A percentile compares a stretch with the other conserved stretches of the same genome.
Conservation (phyloP, 2,888 invertebrate species). For the Lithosia quadra region DNA sequence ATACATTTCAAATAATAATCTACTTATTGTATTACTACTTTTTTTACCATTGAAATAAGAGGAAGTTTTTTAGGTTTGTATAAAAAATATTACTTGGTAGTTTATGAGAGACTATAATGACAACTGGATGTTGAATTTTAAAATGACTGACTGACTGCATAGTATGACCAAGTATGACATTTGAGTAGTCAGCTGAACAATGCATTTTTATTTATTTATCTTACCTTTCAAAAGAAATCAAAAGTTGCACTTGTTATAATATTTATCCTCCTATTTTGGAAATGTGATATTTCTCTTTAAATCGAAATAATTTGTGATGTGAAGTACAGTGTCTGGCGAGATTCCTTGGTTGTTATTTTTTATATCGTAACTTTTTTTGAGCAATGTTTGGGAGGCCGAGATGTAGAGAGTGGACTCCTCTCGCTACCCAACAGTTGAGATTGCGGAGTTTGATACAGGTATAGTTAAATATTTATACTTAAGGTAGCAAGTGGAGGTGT, state of each 20-base stretch:
- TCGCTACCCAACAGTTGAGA: constrained; percentile 94
- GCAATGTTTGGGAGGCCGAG: constrained; percentile 88
- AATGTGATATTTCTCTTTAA: constrained; percentile 26
- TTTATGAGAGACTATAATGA: not conserved
- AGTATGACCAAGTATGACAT: constrained; percentile 53
- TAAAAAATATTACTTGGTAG: not conserved
- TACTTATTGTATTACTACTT: not conserved
- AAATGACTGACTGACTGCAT: not conserved
- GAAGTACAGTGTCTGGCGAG: constrained; percentile 22
- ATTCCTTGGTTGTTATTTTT: constrained; percentile 43
- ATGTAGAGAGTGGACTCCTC: constrained; percentile 92
- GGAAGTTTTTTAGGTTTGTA: not conserved
- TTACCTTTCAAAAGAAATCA: constrained; percentile 34
- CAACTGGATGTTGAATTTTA: constrained; percentile 17
- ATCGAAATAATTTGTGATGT: constrained; percentile 20
- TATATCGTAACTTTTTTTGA: constrained; percentile 40
- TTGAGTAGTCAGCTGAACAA: constrained; percentile 63
- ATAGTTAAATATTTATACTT: constrained; percentile 22
- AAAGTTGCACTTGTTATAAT: constrained; percentile 17
- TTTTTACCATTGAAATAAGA: not conserved
- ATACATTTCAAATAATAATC: not conserved
- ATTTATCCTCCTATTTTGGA: constrained; percentile 13
- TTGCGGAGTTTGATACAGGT: constrained; percentile 93
- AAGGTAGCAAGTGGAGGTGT: not conserved
- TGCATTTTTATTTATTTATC: constrained; percentile 66